phyloP scores from a whole-genome alignment of 2,113 vertebrate genomes.

The Pterocles gutturalis region DNA sequence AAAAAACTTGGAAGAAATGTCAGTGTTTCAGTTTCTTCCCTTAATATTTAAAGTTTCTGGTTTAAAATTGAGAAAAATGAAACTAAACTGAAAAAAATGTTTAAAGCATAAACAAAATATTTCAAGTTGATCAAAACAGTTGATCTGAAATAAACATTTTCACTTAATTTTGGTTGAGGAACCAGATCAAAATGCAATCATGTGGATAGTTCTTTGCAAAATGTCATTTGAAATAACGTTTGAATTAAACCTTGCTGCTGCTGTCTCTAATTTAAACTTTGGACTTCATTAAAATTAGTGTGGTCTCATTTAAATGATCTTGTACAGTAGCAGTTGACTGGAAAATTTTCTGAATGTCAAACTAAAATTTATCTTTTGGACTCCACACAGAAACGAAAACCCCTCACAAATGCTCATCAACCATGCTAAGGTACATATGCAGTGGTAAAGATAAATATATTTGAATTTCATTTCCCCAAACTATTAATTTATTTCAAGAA shows the following conservation, averaged over 20 bases:
- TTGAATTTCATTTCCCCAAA: not conserved
- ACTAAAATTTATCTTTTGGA: not conserved
- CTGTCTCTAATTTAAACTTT: conserved; percentile 12
- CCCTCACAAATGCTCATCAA: not conserved
- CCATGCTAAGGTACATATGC: not conserved
- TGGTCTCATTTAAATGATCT: conserved; percentile 11
- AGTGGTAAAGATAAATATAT: not conserved
- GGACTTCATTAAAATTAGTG: conserved; percentile 2
- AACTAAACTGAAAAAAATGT: not conserved
- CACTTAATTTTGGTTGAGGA: not conserved
- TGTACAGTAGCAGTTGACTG: not conserved
- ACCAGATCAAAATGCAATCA: not conserved
- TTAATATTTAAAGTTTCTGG: not conserved
- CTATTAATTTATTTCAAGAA: not conserved
- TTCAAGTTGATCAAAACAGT: not conserved
- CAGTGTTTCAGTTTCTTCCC: not conserved
- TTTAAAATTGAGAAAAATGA: not conserved
- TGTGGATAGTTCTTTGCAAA: not conserved
- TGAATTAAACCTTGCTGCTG: not conserved
- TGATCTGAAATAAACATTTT: not conserved
- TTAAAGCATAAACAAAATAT: not conserved
- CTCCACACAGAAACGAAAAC: not conserved
- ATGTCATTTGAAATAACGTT: not conserved
- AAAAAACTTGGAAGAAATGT: not conserved
- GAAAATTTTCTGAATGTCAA: conserved; percentile 8